Conservation (phyloP, 2,113 vertebrate species). For the Myotis yumanensis region DNA sequence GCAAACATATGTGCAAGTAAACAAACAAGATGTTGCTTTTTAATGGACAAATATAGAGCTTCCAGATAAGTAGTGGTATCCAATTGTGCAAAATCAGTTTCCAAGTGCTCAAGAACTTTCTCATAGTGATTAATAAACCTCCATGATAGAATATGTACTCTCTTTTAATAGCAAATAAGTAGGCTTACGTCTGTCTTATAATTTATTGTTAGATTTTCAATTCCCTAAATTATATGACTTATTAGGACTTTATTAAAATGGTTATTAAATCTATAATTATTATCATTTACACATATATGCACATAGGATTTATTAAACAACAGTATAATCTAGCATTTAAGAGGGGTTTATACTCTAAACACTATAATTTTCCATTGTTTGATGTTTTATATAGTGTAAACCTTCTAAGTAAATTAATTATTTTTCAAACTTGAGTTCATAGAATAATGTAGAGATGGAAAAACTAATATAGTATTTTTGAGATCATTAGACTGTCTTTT, state of each 20-base stretch:
- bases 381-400: constrained; percentile 57
- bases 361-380: constrained; percentile 51
- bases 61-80: neutral
- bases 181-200: neutral
- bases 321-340: constrained; percentile 32
- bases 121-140: neutral
- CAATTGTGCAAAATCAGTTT: neutral
- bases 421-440: constrained; percentile 54
- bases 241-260: constrained; percentile 17
- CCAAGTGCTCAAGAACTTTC: neutral
- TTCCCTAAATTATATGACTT: neutral
- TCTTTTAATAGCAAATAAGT: neutral
- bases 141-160: neutral
- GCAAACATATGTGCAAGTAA: neutral
- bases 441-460: constrained; percentile 67
- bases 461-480: constrained; percentile 53
- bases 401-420: constrained; percentile 55
- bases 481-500: constrained; percentile 63
- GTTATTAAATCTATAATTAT: neutral
- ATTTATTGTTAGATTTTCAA: constrained; percentile 6
- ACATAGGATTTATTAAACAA: constrained; percentile 4
- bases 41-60: neutral
- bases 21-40: neutral
- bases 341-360: neutral
- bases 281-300: neutral